These are phyloP conservation scores for Alfaro cultratus DNA, from an alignment of 2,797 vertebrate genomes.

Conservation along the genomic window DNA sequence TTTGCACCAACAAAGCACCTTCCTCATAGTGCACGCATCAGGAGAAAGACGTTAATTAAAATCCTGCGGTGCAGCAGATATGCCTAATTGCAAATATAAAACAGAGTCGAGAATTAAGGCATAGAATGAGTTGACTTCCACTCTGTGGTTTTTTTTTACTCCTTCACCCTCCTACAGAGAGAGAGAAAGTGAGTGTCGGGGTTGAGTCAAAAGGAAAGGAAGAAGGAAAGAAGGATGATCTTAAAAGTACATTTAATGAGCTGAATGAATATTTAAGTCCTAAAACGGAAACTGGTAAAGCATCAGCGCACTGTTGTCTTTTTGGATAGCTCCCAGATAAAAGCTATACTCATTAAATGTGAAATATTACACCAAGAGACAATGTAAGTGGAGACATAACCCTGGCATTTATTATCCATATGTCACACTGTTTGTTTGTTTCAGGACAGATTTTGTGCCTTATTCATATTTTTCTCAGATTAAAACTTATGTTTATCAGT, in stretches of 20 bases:
- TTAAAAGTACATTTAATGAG: constrained; percentile 57
- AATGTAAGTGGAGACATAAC: constrained; percentile 31
- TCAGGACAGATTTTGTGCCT: constrained; percentile 7
- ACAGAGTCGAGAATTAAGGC: constrained; percentile 64
- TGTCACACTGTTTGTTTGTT: constrained; percentile 39
- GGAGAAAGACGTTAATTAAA: constrained; percentile 76
- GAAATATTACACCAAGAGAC: constrained; percentile 32
- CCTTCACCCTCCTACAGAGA: constrained; percentile 48
- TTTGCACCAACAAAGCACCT: constrained; percentile 58
- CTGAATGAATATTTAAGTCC: constrained; percentile 60
- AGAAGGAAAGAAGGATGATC: constrained; percentile 23
- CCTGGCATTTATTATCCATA: constrained; percentile 31
- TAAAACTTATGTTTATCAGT: constrained; percentile 25
- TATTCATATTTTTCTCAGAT: constrained; percentile 10
- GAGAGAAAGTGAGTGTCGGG: constrained; percentile 3
- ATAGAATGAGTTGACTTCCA: constrained; percentile 71
- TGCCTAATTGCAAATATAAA: constrained; percentile 75
- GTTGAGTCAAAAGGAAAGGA: constrained; percentile 32
- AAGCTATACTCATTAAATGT: constrained; percentile 43
- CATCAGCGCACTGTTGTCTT: constrained; percentile 40
- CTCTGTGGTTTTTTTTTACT: constrained; percentile 46
- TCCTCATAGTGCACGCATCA: constrained; percentile 42
- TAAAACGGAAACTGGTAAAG: constrained; percentile 39
- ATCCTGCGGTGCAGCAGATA: constrained; percentile 77
- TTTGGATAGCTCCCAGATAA: constrained; percentile 43